These are phyloP conservation scores for Myiothlypis coronata DNA, from an alignment of 2,797 vertebrate genomes.

Conservation along the genomic window DNA sequence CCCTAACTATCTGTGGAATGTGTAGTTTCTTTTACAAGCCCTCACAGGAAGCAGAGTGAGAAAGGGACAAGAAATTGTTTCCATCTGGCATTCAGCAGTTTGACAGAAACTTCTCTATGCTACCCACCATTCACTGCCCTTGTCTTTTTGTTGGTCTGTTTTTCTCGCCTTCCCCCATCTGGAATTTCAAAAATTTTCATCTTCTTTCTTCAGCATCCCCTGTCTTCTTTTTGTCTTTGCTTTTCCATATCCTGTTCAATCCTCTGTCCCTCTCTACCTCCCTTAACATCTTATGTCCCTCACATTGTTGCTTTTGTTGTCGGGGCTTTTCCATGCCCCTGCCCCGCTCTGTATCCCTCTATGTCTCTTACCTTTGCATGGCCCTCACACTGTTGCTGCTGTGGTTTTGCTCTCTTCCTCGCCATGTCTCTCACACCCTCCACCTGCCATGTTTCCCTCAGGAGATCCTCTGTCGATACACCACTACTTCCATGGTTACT, in stretches of 20 bases:
- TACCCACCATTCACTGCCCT: not conserved
- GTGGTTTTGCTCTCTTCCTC: not conserved
- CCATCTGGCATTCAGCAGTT: conserved; percentile 50
- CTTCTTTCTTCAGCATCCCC: not conserved
- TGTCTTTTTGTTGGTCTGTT: not conserved
- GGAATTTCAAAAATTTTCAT: not conserved
- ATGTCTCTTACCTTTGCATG: not conserved
- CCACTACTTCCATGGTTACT: conserved; percentile 92
- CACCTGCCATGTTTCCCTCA: conserved; percentile 73
- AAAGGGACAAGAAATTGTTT: conserved; percentile 36
- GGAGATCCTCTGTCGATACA: conserved; percentile 82
- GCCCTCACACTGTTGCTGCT: not conserved
- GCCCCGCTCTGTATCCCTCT: not conserved
- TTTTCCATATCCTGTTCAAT: not conserved
- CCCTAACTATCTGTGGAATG: not conserved
- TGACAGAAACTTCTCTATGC: not conserved
- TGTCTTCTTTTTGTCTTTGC: not conserved
- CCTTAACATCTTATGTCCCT: not conserved
- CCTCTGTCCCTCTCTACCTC: not conserved
- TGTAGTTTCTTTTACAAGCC: conserved; percentile 20
- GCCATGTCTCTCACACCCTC: conserved; percentile 57
- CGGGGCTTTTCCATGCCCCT: not conserved
- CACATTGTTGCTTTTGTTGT: not conserved
- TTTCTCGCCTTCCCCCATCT: not conserved
- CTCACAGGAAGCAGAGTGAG: conserved; percentile 41